Evolutionary conservation across 2,797 vertebrate species (phyloP).

Genomic region (Dendrocincla fuliginosa): DNA sequence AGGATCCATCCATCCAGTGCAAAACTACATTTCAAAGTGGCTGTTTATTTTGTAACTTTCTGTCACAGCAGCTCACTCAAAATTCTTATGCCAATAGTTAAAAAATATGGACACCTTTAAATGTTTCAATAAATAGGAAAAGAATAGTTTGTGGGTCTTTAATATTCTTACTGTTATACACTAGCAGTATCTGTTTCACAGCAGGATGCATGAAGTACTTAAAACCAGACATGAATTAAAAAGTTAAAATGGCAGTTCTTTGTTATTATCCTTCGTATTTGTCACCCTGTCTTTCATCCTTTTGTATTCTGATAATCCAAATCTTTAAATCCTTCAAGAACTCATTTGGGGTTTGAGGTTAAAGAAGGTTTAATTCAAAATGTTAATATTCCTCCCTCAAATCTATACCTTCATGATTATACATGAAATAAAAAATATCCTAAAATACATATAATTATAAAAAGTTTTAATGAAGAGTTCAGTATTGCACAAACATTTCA

Average conservation of each 20-base stretch:
- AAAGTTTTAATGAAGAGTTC: neutral
- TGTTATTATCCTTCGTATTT: conserved; percentile 53
- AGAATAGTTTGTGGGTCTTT: neutral
- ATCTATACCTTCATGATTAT: neutral
- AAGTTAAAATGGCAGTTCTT: conserved; percentile 45
- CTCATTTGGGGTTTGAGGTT: neutral
- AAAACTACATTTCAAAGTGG: neutral
- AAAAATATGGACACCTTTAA: neutral
- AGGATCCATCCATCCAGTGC: neutral
- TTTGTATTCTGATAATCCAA: conserved; percentile 68
- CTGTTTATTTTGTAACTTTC: neutral
- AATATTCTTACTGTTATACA: neutral
- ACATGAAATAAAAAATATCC: neutral
- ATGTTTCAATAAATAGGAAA: neutral
- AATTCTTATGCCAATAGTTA: neutral
- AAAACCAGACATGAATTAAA: conserved; percentile 31
- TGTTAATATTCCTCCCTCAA: neutral
- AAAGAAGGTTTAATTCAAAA: conserved; percentile 35
- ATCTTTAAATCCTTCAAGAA: conserved; percentile 61
- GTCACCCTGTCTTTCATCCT: conserved; percentile 55
- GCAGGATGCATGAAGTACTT: neutral
- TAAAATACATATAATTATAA: neutral
- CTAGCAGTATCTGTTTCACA: conserved; percentile 22
- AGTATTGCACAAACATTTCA: neutral
- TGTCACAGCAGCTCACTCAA: neutral